Percentiles rank a stretch among this genome's conserved stretches.
phyloP scores from a whole-genome alignment of 2,888 invertebrate genomes.

The Hipparchia sbordonii region DNA sequence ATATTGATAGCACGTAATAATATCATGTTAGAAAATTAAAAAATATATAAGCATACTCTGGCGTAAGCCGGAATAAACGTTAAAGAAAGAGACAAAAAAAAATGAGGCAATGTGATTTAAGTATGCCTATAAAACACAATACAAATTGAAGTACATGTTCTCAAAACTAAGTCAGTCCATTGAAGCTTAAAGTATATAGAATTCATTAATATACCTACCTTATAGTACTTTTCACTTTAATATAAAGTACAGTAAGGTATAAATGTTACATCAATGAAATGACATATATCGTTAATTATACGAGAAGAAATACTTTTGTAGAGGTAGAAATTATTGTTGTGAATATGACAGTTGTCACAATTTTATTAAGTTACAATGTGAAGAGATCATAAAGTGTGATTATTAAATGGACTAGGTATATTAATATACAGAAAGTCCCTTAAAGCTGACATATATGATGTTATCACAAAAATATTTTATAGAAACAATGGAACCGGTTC shows the following conservation, averaged over 20 bases:
- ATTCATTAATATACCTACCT: background rate
- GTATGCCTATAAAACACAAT: background rate
- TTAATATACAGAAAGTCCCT: background rate
- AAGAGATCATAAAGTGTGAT: background rate
- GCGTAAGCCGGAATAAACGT: too few species aligned
- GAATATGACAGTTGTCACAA: background rate
- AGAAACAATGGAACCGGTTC: conserved; percentile 6
- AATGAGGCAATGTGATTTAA: too few species aligned
- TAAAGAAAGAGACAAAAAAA: too few species aligned
- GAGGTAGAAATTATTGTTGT: conserved; percentile 9
- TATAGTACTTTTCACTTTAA: background rate
- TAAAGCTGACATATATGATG: background rate
- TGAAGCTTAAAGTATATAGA: background rate
- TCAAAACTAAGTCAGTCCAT: background rate
- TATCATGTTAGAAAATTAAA: too few species aligned
- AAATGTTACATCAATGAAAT: background rate
- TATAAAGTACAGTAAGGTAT: background rate
- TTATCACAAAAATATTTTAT: conserved; percentile 19
- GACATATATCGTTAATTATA: conserved; percentile 12
- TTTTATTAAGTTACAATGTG: background rate
- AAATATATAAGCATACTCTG: too few species aligned
- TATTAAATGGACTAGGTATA: background rate
- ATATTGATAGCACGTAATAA: background rate
- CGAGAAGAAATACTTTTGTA: conserved; percentile 22
- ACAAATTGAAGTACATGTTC: background rate